phyloP scores from a whole-genome alignment of 1,140 invertebrate genomes.

The Maconellicoccus hirsutus region DNA sequence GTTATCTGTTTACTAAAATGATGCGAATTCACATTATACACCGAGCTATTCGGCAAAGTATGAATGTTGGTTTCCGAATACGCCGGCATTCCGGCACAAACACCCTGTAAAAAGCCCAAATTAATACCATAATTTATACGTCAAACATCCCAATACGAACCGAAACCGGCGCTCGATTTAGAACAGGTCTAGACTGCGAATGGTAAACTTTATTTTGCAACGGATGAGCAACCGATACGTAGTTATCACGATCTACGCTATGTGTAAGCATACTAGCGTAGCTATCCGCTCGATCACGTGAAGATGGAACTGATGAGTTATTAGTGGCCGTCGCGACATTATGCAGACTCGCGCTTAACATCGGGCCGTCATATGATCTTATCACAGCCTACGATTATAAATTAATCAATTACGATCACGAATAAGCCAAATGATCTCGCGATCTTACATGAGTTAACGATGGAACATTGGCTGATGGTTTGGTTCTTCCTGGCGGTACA shows the following conservation, averaged over 20 bases:
- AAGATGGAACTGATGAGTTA: background rate
- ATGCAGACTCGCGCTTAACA: conserved; percentile 36
- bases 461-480: conserved; percentile 25
- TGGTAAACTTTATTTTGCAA: conserved; percentile 3
- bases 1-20: background rate
- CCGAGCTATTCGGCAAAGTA: background rate
- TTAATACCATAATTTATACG: background rate
- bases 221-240: background rate
- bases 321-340: conserved; percentile 31
- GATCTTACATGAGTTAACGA: conserved; percentile 29
- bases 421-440: no score
- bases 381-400: conserved; percentile 39
- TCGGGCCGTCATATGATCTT: conserved; percentile 40
- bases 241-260: conserved; percentile 6
- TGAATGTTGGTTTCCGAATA: conserved; percentile 1
- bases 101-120: background rate
- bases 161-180: background rate
- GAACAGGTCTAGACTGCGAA: background rate
- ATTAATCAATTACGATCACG: no score
- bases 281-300: background rate
- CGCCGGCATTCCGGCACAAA: background rate
- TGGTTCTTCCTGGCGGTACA: conserved; percentile 23
- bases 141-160: background rate
- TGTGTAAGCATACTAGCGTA: conserved; percentile 10
- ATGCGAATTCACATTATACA: background rate